Conservation (phyloP, 2,797 vertebrate genomes). For the Manis pentadactyla region DNA sequence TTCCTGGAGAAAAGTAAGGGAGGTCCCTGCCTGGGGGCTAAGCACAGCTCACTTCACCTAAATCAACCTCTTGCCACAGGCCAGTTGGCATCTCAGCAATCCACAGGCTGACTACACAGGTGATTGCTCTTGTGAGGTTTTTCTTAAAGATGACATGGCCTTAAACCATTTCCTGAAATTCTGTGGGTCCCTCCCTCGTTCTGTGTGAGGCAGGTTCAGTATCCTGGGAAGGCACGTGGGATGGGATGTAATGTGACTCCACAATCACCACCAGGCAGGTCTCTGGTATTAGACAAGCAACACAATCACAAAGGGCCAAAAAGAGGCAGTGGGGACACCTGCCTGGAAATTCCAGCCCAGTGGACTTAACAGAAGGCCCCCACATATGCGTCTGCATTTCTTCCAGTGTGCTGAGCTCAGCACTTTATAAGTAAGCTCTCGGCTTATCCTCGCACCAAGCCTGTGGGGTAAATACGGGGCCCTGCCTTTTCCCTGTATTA, state of each 20-base stretch:
- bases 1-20: background rate
- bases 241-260: accelerated
- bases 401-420: background rate
- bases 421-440: background rate
- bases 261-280: background rate
- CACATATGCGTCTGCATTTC: background rate
- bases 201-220: background rate
- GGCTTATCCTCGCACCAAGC: background rate
- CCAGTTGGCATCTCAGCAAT: background rate
- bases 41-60: no score
- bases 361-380: background rate
- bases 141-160: background rate
- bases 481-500: background rate
- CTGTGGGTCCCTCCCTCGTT: background rate
- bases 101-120: background rate
- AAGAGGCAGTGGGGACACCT: background rate
- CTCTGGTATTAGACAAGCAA: background rate
- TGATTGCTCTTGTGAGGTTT: background rate
- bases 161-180: constrained; percentile 9
- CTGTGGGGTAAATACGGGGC: background rate
- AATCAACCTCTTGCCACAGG: background rate
- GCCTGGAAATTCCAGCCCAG: background rate
- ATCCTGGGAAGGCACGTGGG: background rate
- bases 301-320: background rate
- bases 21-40: background rate